phyloP scores from a whole-genome alignment of 1,140 invertebrate species.

The Nymphalis io region DNA sequence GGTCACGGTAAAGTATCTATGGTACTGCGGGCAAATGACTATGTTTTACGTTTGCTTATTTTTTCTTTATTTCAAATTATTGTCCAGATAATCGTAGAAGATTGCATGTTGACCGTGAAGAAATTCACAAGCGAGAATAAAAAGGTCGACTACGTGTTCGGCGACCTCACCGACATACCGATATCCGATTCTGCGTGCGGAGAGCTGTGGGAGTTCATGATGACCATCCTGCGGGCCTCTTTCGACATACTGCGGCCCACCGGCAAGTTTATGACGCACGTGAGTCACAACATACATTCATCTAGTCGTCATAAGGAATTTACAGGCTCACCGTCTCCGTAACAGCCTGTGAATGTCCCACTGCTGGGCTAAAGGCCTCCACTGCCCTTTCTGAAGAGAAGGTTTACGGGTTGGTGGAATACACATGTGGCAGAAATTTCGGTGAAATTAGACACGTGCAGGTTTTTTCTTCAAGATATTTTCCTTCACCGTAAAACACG shows the following conservation, averaged over 20 bases:
- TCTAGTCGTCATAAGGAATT: too few relatives aligned
- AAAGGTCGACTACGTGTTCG: constrained; percentile 95
- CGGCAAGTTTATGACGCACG: constrained; percentile 95
- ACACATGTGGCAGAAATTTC: too few relatives aligned
- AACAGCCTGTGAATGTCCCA: too few relatives aligned
- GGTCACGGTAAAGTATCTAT: too few relatives aligned
- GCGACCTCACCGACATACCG: constrained; percentile 96
- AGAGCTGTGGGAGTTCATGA: constrained; percentile 93
- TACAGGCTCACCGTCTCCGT: too few relatives aligned
- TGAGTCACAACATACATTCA: constrained; percentile 72
- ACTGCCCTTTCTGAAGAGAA: too few relatives aligned
- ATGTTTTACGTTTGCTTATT: neutral
- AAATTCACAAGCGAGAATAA: constrained; percentile 89
- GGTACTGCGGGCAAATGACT: too few relatives aligned
- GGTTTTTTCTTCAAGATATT: too few relatives aligned
- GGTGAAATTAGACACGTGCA: too few relatives aligned
- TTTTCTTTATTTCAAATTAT: constrained; percentile 1
- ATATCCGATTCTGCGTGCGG: constrained; percentile 88
- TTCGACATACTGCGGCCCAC: constrained; percentile 88
- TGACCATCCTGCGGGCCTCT: constrained; percentile 89
- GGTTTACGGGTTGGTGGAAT: too few relatives aligned
- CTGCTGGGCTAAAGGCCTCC: too few relatives aligned
- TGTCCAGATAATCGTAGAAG: constrained; percentile 91
- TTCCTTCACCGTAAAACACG: too few relatives aligned
- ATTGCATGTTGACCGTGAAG: constrained; percentile 92